These are phyloP conservation scores for Pimpla rufipes DNA, from an alignment of 2,888 invertebrate species.

Conservation along the genomic window DNA sequence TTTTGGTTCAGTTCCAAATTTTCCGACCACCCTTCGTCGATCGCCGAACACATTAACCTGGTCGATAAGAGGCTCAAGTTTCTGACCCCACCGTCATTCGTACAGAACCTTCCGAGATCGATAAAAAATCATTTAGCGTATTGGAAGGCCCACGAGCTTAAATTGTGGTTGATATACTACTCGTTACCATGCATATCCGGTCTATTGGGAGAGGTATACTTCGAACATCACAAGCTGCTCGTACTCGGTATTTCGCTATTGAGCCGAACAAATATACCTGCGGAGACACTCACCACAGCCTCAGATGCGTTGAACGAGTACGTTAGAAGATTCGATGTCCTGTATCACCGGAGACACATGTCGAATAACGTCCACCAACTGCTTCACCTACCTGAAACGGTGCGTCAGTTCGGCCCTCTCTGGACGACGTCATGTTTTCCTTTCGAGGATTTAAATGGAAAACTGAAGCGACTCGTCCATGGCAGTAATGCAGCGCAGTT, in stretches of 20 bases:
- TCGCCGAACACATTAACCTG: not conserved
- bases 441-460: too few relatives aligned
- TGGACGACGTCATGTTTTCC: too few relatives aligned
- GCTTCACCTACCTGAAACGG: too few relatives aligned
- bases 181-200: conserved; percentile 8
- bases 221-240: not conserved
- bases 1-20: conserved; percentile 18
- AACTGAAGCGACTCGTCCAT: too few relatives aligned
- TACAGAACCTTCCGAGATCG: conserved; percentile 32
- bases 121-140: conserved; percentile 12
- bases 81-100: conserved; percentile 30
- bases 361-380: not conserved
- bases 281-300: not conserved
- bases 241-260: not conserved
- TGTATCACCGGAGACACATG: not conserved
- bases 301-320: too few relatives aligned
- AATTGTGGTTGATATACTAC: conserved; percentile 26
- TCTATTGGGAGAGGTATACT: not conserved
- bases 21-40: conserved; percentile 10
- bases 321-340: not conserved
- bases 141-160: conserved; percentile 41
- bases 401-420: too few relatives aligned
- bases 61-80: conserved; percentile 15
- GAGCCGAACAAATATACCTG: not conserved
- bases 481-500: not conserved